Evolutionary conservation across 2,797 vertebrate species (phyloP).

Genomic region (Prionace glauca): DNA sequence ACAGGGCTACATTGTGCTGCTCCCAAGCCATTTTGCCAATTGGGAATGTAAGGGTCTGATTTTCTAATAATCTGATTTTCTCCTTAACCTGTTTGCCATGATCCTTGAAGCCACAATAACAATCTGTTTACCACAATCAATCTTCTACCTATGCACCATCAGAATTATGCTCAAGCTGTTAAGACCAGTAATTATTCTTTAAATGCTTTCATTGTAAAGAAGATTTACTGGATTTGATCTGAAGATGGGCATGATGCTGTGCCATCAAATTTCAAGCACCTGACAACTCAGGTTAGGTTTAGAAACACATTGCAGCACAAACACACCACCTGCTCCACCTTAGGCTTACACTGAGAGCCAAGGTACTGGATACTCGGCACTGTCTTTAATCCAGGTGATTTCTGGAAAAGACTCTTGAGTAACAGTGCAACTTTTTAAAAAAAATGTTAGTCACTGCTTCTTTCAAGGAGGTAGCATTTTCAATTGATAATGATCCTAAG

Average conservation of each 20-base stretch:
- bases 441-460: neutral
- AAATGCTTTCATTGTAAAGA: neutral
- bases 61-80: neutral
- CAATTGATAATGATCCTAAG: neutral
- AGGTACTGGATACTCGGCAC: neutral
- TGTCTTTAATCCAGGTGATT: neutral
- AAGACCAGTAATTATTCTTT: neutral
- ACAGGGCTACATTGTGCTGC: neutral
- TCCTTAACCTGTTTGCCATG: neutral
- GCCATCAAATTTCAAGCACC: neutral
- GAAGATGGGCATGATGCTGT: neutral
- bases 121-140: neutral
- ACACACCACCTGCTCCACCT: neutral
- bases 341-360: neutral
- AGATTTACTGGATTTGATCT: neutral
- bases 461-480: neutral
- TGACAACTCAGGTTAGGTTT: neutral
- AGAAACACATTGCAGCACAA: neutral
- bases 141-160: neutral
- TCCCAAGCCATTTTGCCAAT: neutral
- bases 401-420: neutral
- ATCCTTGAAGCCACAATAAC: neutral
- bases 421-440: neutral
- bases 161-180: neutral
- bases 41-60: neutral